phyloP scores from a whole-genome alignment of 2,113 vertebrate genomes.

The Trichechus manatus region DNA sequence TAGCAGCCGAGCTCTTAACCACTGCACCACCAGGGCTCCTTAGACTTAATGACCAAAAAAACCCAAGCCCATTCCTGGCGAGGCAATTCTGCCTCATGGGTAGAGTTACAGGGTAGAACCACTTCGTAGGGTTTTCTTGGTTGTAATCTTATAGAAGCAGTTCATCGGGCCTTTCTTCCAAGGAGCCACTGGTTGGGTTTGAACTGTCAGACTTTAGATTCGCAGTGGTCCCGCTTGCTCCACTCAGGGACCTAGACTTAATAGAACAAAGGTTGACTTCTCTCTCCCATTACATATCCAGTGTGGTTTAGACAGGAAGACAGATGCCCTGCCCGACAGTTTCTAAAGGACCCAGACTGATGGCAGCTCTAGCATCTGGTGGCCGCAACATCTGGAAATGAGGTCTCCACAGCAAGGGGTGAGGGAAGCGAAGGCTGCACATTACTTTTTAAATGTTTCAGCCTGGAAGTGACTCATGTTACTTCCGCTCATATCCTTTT shows the following conservation, averaged over 20 bases:
- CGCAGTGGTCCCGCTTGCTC: background rate
- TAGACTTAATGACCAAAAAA: too few species aligned
- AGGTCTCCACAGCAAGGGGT: fast-evolving
- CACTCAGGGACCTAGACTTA: background rate
- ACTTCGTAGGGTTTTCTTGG: background rate
- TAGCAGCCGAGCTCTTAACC: too few species aligned
- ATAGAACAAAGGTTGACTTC: too few species aligned
- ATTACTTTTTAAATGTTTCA: background rate
- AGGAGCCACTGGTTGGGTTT: background rate
- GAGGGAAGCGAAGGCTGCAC: background rate
- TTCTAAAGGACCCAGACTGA: too few species aligned
- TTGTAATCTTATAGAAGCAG: background rate
- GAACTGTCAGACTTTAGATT: background rate
- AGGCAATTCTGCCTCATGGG: background rate
- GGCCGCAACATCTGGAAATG: background rate
- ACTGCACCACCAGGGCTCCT: too few species aligned
- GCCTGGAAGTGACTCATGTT: background rate
- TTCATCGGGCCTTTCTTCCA: background rate
- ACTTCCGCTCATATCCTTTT: background rate
- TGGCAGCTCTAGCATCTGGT: too few species aligned
- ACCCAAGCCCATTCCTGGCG: background rate
- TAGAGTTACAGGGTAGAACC: background rate
- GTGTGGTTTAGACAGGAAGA: background rate
- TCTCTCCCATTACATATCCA: background rate
- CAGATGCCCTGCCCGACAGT: background rate